phyloP scores from a whole-genome alignment of 2,888 invertebrate species.

The Adelognathus sp. region DNA sequence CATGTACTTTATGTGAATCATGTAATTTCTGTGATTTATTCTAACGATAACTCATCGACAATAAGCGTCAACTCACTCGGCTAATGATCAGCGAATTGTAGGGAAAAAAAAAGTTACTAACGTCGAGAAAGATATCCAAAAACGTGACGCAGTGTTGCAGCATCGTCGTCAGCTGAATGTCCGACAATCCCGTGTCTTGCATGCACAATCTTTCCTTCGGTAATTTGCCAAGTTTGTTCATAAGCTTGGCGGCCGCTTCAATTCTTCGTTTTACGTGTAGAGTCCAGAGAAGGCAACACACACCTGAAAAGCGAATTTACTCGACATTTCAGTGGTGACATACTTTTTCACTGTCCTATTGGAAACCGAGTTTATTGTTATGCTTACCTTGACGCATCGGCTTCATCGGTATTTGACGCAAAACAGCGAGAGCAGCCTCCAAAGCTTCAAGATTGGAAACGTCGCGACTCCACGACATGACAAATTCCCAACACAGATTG shows the following conservation, averaged over 20 bases:
- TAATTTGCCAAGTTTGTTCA: slow-evolving; percentile 91
- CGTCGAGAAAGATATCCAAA: slow-evolving; percentile 84
- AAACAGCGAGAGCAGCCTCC: slow-evolving; percentile 87
- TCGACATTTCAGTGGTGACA: not conserved
- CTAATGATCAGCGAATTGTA: too few relatives aligned
- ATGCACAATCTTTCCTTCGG: slow-evolving; percentile 92
- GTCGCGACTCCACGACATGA: slow-evolving; percentile 92
- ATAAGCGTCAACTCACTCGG: not conserved
- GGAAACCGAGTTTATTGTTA: too few relatives aligned
- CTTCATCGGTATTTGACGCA: slow-evolving; percentile 86
- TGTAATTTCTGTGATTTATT: too few relatives aligned
- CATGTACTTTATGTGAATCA: too few relatives aligned
- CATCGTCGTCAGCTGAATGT: slow-evolving; percentile 82
- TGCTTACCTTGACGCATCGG: slow-evolving; percentile 86
- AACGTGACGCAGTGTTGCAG: slow-evolving; percentile 81
- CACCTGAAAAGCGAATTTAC: slow-evolving; percentile 82
- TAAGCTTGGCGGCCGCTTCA: slow-evolving; percentile 88
- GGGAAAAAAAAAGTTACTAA: too few relatives aligned
- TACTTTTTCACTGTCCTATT: too few relatives aligned
- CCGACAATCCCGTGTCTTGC: slow-evolving; percentile 89
- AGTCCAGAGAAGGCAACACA: slow-evolving; percentile 94
- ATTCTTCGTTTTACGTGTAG: slow-evolving; percentile 92
- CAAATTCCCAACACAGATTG: slow-evolving; percentile 96
- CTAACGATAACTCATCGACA: not conserved
- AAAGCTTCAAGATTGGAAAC: slow-evolving; percentile 86